Percentiles rank a stretch among this genome's conserved stretches.
phyloP scores from a whole-genome alignment of 2,888 invertebrate genomes.

The Scotopteryx bipunctaria region DNA sequence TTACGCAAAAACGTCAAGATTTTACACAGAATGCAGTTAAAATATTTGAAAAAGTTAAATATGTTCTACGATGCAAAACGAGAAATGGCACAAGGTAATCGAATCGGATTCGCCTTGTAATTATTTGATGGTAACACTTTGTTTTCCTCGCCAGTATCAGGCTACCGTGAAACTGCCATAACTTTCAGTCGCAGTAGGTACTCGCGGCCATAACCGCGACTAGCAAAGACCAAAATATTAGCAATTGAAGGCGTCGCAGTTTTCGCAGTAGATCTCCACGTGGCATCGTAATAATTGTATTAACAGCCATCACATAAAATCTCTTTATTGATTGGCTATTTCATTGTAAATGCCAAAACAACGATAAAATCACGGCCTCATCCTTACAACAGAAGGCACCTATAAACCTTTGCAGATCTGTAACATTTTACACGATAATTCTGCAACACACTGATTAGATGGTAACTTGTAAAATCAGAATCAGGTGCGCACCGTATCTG shows the following conservation, averaged over 20 bases:
- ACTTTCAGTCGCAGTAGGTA: neutral
- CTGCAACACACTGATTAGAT: neutral
- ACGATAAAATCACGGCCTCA: slow-evolving; percentile 15
- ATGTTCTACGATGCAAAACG: slow-evolving; percentile 30
- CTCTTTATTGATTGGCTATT: slow-evolving; percentile 28
- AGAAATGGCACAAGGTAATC: slow-evolving; percentile 57
- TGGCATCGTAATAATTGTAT: slow-evolving; percentile 10
- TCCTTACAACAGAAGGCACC: slow-evolving; percentile 7
- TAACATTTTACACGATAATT: neutral
- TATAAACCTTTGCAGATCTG: slow-evolving; percentile 28
- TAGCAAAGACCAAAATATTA: no score
- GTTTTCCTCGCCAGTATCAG: slow-evolving; percentile 20
- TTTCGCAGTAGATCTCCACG: slow-evolving; percentile 4
- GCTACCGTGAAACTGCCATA: slow-evolving; percentile 14
- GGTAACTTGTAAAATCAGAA: neutral
- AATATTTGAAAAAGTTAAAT: slow-evolving; percentile 31
- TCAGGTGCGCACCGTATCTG: neutral
- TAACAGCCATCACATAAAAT: slow-evolving; percentile 27
- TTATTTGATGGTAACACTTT: slow-evolving; percentile 42
- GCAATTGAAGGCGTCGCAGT: no score
- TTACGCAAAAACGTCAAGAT: slow-evolving; percentile 35
- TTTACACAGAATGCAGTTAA: slow-evolving; percentile 34
- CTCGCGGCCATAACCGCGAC: no score
- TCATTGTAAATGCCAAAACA: slow-evolving; percentile 19
- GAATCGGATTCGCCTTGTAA: slow-evolving; percentile 54